These are phyloP conservation scores for Barnardius zonarius DNA, from an alignment of 2,113 vertebrate species.

Conservation along the genomic window DNA sequence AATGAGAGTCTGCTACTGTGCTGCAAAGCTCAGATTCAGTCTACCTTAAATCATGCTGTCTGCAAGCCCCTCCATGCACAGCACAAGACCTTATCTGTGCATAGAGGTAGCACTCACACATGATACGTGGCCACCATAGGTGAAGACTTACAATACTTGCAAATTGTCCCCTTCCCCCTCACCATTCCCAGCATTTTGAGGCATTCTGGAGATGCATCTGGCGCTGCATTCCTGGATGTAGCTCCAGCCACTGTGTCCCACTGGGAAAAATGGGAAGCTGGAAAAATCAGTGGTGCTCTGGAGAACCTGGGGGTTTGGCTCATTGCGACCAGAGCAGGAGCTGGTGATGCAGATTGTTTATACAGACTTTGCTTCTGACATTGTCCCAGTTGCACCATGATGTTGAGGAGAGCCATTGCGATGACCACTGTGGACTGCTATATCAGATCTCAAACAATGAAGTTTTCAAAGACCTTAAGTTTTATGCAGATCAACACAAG, in stretches of 20 bases:
- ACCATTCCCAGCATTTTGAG: background rate
- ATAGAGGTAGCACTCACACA: background rate
- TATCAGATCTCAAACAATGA: background rate
- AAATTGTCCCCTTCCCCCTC: background rate
- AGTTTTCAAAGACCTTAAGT: background rate
- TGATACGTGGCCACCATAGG: background rate
- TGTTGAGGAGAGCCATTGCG: background rate
- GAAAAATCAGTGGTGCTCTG: background rate
- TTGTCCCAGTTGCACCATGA: background rate
- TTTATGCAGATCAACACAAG: background rate
- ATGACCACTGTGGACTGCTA: background rate
- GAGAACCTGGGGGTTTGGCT: background rate
- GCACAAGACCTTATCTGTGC: background rate
- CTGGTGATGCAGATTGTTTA: background rate
- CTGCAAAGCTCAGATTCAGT: background rate
- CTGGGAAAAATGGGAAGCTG: background rate
- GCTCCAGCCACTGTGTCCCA: background rate
- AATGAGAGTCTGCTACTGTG: background rate
- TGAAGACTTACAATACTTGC: background rate
- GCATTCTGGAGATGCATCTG: background rate
- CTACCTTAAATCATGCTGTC: background rate
- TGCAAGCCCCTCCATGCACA: background rate
- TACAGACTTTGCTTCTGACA: background rate
- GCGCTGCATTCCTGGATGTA: background rate
- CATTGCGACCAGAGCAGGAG: background rate